phyloP scores from a whole-genome alignment of 1,140 invertebrate species.

The Eumaeus atala region DNA sequence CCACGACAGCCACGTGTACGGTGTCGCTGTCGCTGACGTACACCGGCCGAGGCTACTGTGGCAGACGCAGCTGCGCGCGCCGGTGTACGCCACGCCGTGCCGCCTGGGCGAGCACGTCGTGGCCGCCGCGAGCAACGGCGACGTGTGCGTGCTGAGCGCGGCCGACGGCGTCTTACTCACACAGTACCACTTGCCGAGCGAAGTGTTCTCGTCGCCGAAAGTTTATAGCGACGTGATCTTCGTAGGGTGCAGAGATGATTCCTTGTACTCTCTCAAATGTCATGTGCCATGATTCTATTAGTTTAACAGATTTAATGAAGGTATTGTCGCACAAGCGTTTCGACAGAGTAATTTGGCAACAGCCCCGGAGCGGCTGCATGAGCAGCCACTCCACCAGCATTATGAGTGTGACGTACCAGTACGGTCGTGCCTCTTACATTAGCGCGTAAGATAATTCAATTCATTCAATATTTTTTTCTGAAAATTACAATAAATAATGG shows the following conservation, averaged over 20 bases:
- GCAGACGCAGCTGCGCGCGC: conserved; percentile 64
- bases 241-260: conserved; percentile 83
- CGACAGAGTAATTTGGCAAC: too few species aligned
- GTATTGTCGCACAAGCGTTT: too few species aligned
- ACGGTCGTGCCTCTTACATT: too few species aligned
- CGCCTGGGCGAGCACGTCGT: conserved; percentile 57
- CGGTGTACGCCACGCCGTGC: conserved; percentile 79
- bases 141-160: conserved; percentile 73
- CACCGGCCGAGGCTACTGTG: conserved; percentile 56
- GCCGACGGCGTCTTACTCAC: conserved; percentile 63
- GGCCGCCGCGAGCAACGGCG: conserved; percentile 73
- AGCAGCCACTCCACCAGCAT: too few species aligned
- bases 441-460: too few species aligned
- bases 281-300: conserved; percentile 14
- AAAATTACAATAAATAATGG: too few species aligned
- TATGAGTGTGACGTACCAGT: too few species aligned
- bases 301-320: too few species aligned
- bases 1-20: conserved; percentile 78
- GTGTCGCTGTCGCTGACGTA: conserved; percentile 55
- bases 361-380: too few species aligned
- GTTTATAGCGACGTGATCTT: conserved; percentile 73
- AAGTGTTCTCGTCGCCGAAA: conserved; percentile 83
- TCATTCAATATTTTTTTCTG: too few species aligned
- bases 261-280: conserved; percentile 78
- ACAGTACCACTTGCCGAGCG: conserved; percentile 71